These are phyloP conservation scores for Chloroceryle inda DNA, from an alignment of 2,797 vertebrate genomes.

Conservation along the genomic window DNA sequence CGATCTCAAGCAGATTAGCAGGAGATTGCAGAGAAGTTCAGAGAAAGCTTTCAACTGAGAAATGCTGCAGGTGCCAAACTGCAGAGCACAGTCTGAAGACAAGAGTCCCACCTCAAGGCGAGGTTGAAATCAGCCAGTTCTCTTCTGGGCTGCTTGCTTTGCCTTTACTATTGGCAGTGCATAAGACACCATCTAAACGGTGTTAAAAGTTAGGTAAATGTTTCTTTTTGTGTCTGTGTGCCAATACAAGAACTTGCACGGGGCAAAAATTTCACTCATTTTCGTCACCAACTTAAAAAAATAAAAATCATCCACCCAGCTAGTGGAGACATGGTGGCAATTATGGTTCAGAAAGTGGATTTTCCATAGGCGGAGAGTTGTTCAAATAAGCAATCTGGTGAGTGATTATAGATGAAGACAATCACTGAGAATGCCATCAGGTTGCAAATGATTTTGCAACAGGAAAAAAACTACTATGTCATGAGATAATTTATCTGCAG, in stretches of 20 bases:
- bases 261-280: background rate
- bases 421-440: background rate
- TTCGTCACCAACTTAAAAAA: background rate
- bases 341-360: background rate
- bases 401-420: background rate
- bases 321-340: background rate
- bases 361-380: slow-evolving; percentile 17
- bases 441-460: slow-evolving; percentile 48
- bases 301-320: background rate
- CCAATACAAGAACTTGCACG: accelerated
- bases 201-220: background rate
- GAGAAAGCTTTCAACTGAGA: slow-evolving; percentile 7
- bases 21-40: slow-evolving; percentile 42
- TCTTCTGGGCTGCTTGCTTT: background rate
- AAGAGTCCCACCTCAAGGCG: background rate
- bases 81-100: background rate
- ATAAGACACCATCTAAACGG: background rate
- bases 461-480: background rate
- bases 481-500: slow-evolving; percentile 51
- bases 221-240: background rate
- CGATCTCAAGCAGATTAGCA: slow-evolving; percentile 57
- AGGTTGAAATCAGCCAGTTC: background rate
- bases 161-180: background rate
- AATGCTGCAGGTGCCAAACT: background rate
- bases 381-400: background rate